Evolutionary conservation across 92 coral and sea anemone genomes (phyloP), one percentile per base, ranked within the genome.

Genomic region (Phenganax stokvisi): DNA sequence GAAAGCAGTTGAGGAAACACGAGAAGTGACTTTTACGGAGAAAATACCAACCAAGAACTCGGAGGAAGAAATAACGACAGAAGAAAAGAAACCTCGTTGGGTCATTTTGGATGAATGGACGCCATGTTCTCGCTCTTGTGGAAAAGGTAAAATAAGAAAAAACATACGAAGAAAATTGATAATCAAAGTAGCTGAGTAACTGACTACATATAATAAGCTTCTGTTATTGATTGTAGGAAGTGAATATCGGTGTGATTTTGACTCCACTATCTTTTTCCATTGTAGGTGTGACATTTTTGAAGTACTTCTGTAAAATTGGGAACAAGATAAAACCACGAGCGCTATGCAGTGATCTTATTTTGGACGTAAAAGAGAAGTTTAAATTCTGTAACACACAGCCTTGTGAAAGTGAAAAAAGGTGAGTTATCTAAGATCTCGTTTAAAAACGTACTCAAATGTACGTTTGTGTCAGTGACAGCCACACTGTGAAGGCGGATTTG

Each of bases 101-200:
- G 83, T 63, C 13, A 64, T 79, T 55, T 15, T 29, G n/a, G 37
- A 79, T 9, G 27, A 74, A 9, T 94, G 98, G 98, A 73, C 85
- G 6, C 28, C 66, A 59, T 94, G 98, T 78, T 84, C 97, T 1
- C 74, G 74, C 55, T 85, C 88, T 17, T 94, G 98, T 69, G 92
- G 92, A 25, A 88, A 88, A 75, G 98, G 98, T 87, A 82, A 80
- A 29, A 57, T 25, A 9, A 6, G 47, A 31, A 77, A 67, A 67
- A 20, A 1, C 16, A 25, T 3, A 59, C 7, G 7, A 13, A 13
- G 65, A 5, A 37, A 37, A 37, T 5, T 37, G 47, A 37, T 37
- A 37, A 37, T 37, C 47, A 37, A 37, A 37, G 47, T 37, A 37
- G 0, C 47, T 37, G 47, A 37, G 2, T 37, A 37, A 37, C 47